phyloP scores from a whole-genome alignment of 2,888 invertebrate species.

The Zygothrica quintamaculata region DNA sequence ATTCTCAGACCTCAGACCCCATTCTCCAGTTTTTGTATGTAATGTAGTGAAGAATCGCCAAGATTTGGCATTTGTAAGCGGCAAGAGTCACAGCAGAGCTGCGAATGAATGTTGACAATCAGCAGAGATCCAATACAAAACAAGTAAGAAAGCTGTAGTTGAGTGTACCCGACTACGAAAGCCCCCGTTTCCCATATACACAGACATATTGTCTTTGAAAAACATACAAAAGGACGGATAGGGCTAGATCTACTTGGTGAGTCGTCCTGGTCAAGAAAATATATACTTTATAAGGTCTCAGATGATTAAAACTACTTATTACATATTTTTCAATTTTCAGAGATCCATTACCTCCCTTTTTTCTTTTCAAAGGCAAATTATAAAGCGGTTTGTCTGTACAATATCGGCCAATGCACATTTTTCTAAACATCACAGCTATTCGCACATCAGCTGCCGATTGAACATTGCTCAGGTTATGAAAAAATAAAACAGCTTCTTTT shows the following conservation, averaged over 20 bases:
- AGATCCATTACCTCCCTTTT: too few relatives aligned
- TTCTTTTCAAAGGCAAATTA: too few relatives aligned
- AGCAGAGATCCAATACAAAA: slow-evolving; percentile 42
- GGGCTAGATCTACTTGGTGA: too few relatives aligned
- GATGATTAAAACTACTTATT: too few relatives aligned
- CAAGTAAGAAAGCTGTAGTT: slow-evolving; percentile 10
- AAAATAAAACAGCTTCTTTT: slow-evolving; percentile 67
- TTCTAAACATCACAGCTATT: slow-evolving; percentile 9
- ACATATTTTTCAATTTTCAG: too few relatives aligned
- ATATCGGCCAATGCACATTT: slow-evolving; percentile 38
- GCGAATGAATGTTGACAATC: slow-evolving; percentile 50
- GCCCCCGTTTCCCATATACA: too few relatives aligned
- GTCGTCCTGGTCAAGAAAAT: too few relatives aligned
- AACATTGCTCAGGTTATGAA: slow-evolving; percentile 37
- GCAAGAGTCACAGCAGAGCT: slow-evolving; percentile 34
- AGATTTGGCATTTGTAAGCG: neutral
- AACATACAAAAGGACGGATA: too few relatives aligned
- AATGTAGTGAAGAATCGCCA: neutral
- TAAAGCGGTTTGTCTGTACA: slow-evolving; percentile 19
- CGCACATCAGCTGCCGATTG: slow-evolving; percentile 34
- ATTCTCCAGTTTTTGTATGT: neutral
- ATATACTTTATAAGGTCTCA: too few relatives aligned
- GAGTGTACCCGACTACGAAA: too few relatives aligned
- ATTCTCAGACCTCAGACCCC: neutral
- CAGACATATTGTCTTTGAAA: too few relatives aligned